Conservation (phyloP, 1,140 invertebrate genomes). For the Brachionus sp. region DNA sequence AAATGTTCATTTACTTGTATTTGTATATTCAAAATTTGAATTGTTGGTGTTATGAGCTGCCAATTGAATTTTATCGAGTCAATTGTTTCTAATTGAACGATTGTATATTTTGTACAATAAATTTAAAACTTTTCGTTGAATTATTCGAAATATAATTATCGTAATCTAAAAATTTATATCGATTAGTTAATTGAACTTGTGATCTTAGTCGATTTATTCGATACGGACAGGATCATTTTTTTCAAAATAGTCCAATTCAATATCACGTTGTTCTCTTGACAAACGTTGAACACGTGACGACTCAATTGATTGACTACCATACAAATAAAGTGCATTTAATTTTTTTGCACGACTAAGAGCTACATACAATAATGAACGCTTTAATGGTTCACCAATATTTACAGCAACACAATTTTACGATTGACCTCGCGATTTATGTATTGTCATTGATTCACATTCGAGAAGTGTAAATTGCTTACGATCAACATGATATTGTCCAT, state of each 20-base stretch:
- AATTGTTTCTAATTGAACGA: not conserved
- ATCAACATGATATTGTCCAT: not conserved
- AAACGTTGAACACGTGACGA: too few species aligned
- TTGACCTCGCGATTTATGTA: constrained; percentile 9
- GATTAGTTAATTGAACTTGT: not conserved
- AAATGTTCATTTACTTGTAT: too few species aligned
- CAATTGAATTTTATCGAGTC: too few species aligned
- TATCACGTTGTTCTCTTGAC: not conserved
- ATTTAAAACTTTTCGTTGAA: too few species aligned
- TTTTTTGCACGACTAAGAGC: not conserved
- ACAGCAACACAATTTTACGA: not conserved
- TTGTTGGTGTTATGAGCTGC: too few species aligned
- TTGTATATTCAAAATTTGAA: too few species aligned
- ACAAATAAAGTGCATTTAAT: not conserved
- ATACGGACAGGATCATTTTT: not conserved
- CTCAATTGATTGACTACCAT: too few species aligned
- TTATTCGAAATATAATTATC: too few species aligned
- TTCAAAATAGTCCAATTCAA: not conserved
- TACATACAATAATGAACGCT: not conserved
- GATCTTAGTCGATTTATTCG: not conserved
- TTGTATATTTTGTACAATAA: not conserved
- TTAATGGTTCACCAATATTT: not conserved
- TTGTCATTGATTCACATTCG: constrained; percentile 37
- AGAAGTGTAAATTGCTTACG: not conserved
- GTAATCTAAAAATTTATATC: not conserved